These are phyloP conservation scores for Hypena proboscidalis DNA, from an alignment of 2,888 invertebrate species.

Conservation along the genomic window DNA sequence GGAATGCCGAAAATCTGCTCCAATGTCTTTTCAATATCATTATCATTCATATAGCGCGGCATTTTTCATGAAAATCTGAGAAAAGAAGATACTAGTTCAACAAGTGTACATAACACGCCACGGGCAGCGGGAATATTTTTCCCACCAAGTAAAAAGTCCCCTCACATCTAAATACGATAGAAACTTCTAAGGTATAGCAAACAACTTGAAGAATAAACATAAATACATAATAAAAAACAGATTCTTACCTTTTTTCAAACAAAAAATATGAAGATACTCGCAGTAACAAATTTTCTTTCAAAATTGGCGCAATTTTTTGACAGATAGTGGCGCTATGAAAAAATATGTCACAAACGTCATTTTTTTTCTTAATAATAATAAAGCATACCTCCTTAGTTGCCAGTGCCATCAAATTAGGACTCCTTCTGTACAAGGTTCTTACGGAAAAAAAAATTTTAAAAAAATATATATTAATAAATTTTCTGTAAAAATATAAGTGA, in stretches of 20 bases:
- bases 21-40: conserved; percentile 17
- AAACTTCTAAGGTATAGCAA: conserved; percentile 4
- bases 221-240: too few relatives aligned
- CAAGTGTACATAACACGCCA: neutral
- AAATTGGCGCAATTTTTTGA: conserved; percentile 26
- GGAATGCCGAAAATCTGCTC: conserved; percentile 21
- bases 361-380: neutral
- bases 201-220: conserved; percentile 15
- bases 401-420: neutral
- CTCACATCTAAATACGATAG: neutral
- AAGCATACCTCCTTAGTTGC: neutral
- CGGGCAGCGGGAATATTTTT: conserved; percentile 28
- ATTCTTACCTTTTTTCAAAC: conserved; percentile 28
- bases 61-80: neutral
- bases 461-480: too few relatives aligned
- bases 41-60: conserved; percentile 6
- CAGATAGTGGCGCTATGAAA: conserved; percentile 20
- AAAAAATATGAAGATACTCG: conserved; percentile 30
- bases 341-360: neutral
- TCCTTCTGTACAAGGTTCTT: too few relatives aligned
- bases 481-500: too few relatives aligned
- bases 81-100: neutral
- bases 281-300: conserved; percentile 28
- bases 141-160: conserved; percentile 9
- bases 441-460: too few relatives aligned